Conservation (phyloP, 2,888 invertebrate species). For the Masnerella sp. region DNA sequence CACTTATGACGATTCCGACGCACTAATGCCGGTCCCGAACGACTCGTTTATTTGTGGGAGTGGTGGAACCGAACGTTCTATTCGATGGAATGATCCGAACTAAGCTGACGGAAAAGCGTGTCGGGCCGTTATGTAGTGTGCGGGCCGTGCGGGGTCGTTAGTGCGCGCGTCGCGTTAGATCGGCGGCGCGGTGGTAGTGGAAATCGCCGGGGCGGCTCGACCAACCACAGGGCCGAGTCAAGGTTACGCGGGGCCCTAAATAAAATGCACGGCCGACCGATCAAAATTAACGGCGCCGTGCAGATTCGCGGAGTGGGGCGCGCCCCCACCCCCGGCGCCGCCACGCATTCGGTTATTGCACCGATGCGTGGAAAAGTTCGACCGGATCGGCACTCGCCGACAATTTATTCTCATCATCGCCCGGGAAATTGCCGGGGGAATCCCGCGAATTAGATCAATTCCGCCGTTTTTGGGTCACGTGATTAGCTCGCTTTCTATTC, state of each 20-base stretch:
- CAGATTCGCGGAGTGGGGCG: constrained; percentile 18
- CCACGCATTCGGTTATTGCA: constrained; percentile 39
- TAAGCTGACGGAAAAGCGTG: constrained; percentile 40
- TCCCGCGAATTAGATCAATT: too few species aligned
- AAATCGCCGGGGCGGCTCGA: constrained; percentile 26
- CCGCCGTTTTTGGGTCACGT: too few species aligned
- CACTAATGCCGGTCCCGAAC: neutral
- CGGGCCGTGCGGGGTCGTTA: constrained; percentile 14
- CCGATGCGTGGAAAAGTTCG: constrained; percentile 35
- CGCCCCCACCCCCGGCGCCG: constrained; percentile 8
- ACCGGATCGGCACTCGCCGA: too few species aligned
- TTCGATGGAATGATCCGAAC: constrained; percentile 50
- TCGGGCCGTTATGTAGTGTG: constrained; percentile 34
- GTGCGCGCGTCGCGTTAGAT: constrained; percentile 47
- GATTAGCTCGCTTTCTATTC: too few species aligned
- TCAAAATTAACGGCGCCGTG: constrained; percentile 44
- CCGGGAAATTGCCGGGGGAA: too few species aligned
- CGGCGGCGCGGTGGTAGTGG: constrained; percentile 29
- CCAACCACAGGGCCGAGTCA: constrained; percentile 53
- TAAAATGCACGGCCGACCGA: constrained; percentile 39
- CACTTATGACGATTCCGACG: neutral
- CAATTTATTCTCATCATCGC: too few species aligned
- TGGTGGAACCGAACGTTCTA: constrained; percentile 12
- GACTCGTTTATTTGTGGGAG: neutral
- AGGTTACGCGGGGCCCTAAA: constrained; percentile 49